Conservation (phyloP, 1,140 invertebrate species). For the Tribolium madens region DNA sequence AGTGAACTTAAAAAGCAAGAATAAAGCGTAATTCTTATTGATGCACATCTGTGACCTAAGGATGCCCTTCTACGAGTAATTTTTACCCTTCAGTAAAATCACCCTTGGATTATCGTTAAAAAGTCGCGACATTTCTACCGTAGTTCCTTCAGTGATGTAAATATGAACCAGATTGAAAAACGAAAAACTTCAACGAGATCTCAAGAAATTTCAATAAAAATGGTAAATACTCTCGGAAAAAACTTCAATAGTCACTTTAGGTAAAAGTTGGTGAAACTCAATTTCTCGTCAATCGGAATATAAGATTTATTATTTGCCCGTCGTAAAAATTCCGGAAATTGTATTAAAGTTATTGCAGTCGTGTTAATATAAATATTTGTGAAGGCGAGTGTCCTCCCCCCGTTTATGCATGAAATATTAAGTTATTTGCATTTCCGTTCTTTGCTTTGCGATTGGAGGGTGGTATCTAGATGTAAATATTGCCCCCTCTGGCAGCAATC, state of each 20-base stretch:
- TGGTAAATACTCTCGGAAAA: conserved; percentile 4
- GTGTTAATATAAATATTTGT: conserved; percentile 35
- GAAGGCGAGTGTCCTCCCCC: conserved; percentile 10
- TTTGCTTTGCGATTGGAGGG: conserved; percentile 39
- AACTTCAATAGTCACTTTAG: conserved; percentile 32
- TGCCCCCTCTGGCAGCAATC: conserved; percentile 43
- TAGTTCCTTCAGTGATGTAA: conserved; percentile 11
- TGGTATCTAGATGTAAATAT: conserved; percentile 49
- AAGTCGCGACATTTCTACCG: neutral
- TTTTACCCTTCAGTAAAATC: conserved; percentile 13
- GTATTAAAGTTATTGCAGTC: conserved; percentile 33
- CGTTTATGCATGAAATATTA: conserved; percentile 43
- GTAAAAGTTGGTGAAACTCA: conserved; percentile 28
- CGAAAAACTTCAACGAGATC: conserved; percentile 30
- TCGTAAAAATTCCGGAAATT: neutral
- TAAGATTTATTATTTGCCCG: conserved; percentile 11
- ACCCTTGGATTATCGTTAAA: conserved; percentile 11
- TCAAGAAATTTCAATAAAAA: conserved; percentile 16
- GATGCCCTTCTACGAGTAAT: conserved; percentile 6
- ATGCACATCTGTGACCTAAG: neutral
- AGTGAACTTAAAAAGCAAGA: neutral
- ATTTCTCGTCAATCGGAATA: neutral
- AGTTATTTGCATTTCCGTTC: conserved; percentile 48
- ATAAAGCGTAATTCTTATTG: neutral
- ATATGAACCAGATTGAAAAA: conserved; percentile 15